A percentile compares a stretch with the other conserved stretches of the same genome.
Conservation (phyloP, 2,888 invertebrate genomes). For the Furcula furcula region DNA sequence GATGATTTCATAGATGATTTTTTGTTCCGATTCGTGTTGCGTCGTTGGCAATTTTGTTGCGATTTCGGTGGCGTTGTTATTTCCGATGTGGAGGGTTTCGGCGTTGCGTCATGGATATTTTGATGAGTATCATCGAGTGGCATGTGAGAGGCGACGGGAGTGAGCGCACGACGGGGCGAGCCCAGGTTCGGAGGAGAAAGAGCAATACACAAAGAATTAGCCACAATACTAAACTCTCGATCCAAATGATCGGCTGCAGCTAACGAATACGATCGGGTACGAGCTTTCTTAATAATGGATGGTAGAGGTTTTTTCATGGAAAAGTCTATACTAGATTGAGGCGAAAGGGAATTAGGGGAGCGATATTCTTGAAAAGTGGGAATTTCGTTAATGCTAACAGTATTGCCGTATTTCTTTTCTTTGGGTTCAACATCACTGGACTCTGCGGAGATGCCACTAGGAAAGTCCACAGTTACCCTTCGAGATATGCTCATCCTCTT, state of each 20-base stretch:
- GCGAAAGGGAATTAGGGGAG: constrained; percentile 52
- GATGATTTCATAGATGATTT: constrained; percentile 24
- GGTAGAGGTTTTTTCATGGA: constrained; percentile 53
- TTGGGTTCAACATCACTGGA: constrained; percentile 7
- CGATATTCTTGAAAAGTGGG: constrained; percentile 77
- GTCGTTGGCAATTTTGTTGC: constrained; percentile 15
- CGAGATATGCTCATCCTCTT: constrained; percentile 51
- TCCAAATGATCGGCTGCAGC: constrained; percentile 59
- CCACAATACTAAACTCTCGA: constrained; percentile 71
- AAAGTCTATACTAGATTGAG: constrained; percentile 52
- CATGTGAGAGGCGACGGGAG: constrained; percentile 65
- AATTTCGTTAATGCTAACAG: constrained; percentile 77
- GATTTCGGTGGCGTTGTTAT: constrained; percentile 19
- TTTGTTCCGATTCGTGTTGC: constrained; percentile 34
- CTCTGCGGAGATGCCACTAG: constrained; percentile 9
- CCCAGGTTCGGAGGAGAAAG: constrained; percentile 80
- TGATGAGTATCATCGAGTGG: constrained; percentile 56
- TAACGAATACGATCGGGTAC: constrained; percentile 58
- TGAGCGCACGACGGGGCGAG: constrained; percentile 71
- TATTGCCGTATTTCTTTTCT: constrained; percentile 49
- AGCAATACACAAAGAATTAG: constrained; percentile 82
- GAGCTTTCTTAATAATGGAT: constrained; percentile 63
- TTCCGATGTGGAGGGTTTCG: constrained; percentile 27
- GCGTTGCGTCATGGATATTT: constrained; percentile 42
- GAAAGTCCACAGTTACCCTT: too few relatives aligned